Evolutionary conservation across 2,888 invertebrate genomes (phyloP), one percentile per base, ranked within the genome.

Genomic region (Drosophila meridiana): DNA sequence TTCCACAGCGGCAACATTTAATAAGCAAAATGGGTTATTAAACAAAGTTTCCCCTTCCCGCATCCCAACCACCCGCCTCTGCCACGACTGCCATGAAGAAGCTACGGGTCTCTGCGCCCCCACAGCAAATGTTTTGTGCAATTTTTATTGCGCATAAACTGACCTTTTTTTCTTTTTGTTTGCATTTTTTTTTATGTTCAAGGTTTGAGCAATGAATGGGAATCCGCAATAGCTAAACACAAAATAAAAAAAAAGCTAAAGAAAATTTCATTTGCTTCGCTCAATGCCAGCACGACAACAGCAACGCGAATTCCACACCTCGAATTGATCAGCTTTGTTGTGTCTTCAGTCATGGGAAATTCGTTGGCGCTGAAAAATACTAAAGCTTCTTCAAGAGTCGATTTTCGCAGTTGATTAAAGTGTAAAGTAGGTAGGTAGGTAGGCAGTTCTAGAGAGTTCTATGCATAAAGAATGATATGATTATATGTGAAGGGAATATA

Each of bases 21-120:
- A 73, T 66, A 64, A 71, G 59, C 73, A 85, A 85, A 85, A 82
- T 82, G 62, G 86, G 76, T 85, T 82, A 85, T 65, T 78, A 65
- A 59, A 32, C 80, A 71, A 63, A 34, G 28, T 7, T 36, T 7
- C 7, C 36, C 20, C 62, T 4, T 36, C 4, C 36, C 36, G 9
- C 20, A 2, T 4, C 50, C 13, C 9, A 0, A 9, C 11, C 20
- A 4, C 50, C 28, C 14, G 5, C 26, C 48, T 9, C 11, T 14
- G 36, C 32, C 55, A 13, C 14, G 28, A 30, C 20, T 36, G 42
- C 50, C 9, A 3, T 38, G 60, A 47, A 59, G 55, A 68, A 48
- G 76, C 58, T 42, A 8, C 53, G 43, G 30, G 36, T 30, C 26
- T n/a, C 26, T 13, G 67, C 55, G 45, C 48, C 71, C 65, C 34